Conservation (phyloP, 2,113 vertebrate species). For the Rousettus leschenaultii region DNA sequence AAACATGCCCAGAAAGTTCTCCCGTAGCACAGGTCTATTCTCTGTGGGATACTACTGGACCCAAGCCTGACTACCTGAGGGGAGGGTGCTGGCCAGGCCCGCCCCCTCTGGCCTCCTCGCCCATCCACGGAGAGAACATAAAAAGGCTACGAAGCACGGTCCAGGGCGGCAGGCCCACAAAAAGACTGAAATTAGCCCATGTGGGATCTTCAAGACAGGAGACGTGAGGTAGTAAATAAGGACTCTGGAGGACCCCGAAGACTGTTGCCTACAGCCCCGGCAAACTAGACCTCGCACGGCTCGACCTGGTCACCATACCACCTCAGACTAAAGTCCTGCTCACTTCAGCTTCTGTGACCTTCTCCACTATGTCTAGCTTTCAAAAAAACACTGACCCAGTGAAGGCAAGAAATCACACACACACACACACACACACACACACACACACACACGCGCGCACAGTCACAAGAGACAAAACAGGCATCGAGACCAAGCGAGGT, state of each 20-base stretch:
- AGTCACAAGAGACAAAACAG: neutral
- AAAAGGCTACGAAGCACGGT: no score
- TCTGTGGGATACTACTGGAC: neutral
- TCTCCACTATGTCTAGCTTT: neutral
- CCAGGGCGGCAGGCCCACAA: neutral
- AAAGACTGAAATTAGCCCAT: neutral
- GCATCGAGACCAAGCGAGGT: neutral
- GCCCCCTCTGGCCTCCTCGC: neutral
- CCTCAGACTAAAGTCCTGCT: neutral
- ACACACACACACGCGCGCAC: neutral
- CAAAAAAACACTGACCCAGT: neutral
- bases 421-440: no score
- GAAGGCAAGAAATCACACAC: no score
- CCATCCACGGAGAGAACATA: neutral
- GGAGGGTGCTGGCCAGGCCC: neutral
- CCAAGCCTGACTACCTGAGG: neutral
- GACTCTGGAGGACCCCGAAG: neutral
- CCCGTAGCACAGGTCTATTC: neutral
- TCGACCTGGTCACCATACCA: no score
- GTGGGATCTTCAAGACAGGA: neutral
- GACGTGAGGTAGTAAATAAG: neutral
- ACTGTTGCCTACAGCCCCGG: neutral
- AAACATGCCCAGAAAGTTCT: neutral
- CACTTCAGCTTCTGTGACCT: neutral
- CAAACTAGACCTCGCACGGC: neutral